Percentiles rank a stretch among this genome's conserved stretches.
phyloP scores from a whole-genome alignment of 1,140 invertebrate genomes.

The Pseudomyrmex dendroicus region DNA sequence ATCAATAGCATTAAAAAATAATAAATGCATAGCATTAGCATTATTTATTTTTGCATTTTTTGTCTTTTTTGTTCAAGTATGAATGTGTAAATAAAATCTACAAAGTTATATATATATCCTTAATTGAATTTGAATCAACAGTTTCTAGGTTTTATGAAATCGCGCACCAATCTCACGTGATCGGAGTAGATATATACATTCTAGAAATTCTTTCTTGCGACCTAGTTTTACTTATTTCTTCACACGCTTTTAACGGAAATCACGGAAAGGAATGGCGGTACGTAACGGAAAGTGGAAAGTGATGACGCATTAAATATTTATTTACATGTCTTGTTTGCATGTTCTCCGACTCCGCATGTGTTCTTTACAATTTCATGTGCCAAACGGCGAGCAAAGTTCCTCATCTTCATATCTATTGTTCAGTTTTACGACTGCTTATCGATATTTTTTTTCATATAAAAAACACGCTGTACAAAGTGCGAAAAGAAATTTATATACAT shows the following conservation, averaged over 20 bases:
- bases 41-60: too few relatives aligned
- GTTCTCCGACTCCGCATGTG: too few relatives aligned
- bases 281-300: conserved; percentile 15
- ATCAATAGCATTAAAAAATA: too few relatives aligned
- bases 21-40: too few relatives aligned
- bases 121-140: neutral
- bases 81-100: too few relatives aligned
- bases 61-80: too few relatives aligned
- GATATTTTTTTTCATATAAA: neutral
- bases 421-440: neutral
- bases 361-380: too few relatives aligned
- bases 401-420: neutral
- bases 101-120: too few relatives aligned
- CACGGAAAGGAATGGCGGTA: neutral
- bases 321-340: neutral
- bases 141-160: neutral
- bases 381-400: neutral
- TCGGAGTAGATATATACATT: neutral
- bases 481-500: neutral
- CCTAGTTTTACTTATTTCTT: conserved; percentile 45
- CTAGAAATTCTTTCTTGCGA: conserved; percentile 36
- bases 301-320: conserved; percentile 9
- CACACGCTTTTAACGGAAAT: neutral
- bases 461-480: neutral
- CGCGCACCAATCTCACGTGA: neutral